Percentiles rank a stretch among this genome's conserved stretches.
phyloP scores from a whole-genome alignment of 1,140 invertebrate genomes.

The Trichonephila clavipes region DNA sequence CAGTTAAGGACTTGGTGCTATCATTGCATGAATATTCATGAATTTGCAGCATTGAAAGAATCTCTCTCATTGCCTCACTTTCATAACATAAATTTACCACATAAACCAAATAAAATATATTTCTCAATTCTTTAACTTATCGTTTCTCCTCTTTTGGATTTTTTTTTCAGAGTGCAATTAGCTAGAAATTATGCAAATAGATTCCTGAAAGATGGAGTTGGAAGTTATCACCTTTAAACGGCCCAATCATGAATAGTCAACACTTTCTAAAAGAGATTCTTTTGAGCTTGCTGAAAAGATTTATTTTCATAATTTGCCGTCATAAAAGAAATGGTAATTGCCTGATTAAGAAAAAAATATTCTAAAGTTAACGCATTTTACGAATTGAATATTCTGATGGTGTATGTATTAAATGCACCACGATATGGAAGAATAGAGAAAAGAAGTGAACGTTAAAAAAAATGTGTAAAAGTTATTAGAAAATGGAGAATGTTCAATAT shows the following conservation, averaged over 20 bases:
- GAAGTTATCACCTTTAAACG: conserved; percentile 31
- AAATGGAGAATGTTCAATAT: background rate
- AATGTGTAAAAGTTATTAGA: background rate
- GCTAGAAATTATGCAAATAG: conserved; percentile 51
- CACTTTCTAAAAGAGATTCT: conserved; percentile 41
- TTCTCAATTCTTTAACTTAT: conserved; percentile 23
- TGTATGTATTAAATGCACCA: background rate
- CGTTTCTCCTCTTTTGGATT: background rate
- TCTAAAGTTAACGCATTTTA: background rate
- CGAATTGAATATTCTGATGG: background rate
- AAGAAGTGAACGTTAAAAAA: background rate
- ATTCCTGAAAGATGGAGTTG: background rate
- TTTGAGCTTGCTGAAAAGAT: background rate
- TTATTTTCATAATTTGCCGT: conserved; percentile 56
- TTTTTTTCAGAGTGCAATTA: conserved; percentile 48
- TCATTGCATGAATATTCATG: conserved; percentile 50
- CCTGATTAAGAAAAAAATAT: background rate
- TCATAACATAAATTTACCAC: conserved; percentile 11
- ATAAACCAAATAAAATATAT: conserved; percentile 32
- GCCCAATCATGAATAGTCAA: conserved; percentile 65
- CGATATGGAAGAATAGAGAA: background rate
- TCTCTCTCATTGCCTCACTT: background rate
- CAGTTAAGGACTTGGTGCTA: background rate
- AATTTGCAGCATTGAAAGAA: background rate
- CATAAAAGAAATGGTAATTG: conserved; percentile 57